phyloP scores from a whole-genome alignment of 2,888 invertebrate genomes.

The Apodemia duryi region DNA sequence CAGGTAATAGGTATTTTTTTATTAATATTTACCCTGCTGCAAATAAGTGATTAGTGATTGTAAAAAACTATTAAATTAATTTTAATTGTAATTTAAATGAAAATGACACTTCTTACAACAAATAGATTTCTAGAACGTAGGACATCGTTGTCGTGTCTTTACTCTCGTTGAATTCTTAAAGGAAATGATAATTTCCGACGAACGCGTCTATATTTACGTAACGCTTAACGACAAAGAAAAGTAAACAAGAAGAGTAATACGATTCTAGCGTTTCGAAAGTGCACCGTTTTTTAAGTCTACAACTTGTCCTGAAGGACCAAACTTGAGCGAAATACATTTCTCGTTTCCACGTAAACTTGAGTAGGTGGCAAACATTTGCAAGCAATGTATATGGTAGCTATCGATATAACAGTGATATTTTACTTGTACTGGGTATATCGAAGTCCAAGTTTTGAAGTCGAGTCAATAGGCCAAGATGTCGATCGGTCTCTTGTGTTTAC shows the following conservation, averaged over 20 bases:
- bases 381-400: conserved; percentile 28
- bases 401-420: conserved; percentile 24
- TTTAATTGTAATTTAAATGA: too few species aligned
- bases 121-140: neutral
- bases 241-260: conserved; percentile 75
- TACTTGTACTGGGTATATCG: conserved; percentile 18
- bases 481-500: conserved; percentile 62
- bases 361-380: conserved; percentile 28
- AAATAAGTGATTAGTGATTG: too few species aligned
- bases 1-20: too few species aligned
- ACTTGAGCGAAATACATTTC: conserved; percentile 28
- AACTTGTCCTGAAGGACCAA: neutral
- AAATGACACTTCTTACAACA: conserved; percentile 23
- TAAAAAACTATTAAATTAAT: too few species aligned
- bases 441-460: conserved; percentile 40
- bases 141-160: conserved; percentile 40
- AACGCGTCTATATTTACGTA: conserved; percentile 73
- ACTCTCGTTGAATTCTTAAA: conserved; percentile 48
- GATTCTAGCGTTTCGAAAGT: conserved; percentile 63
- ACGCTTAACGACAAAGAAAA: conserved; percentile 77
- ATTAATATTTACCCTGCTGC: too few species aligned
- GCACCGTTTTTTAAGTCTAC: conserved; percentile 47
- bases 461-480: conserved; percentile 71
- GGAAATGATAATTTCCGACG: conserved; percentile 71
- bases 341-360: conserved; percentile 25